These are phyloP conservation scores for Danaus chrysippus DNA, from an alignment of 2,888 invertebrate genomes.

Conservation along the genomic window DNA sequence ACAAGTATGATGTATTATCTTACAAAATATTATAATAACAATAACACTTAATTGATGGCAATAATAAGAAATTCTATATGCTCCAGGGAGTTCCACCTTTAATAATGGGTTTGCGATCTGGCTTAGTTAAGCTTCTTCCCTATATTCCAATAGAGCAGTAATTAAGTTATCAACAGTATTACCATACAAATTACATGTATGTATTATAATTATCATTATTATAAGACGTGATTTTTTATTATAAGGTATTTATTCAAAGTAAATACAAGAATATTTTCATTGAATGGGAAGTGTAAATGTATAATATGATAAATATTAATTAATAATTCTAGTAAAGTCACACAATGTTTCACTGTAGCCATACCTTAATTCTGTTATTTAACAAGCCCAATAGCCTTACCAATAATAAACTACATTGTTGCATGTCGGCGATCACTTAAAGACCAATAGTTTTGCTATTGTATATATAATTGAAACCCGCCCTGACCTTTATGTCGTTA, in stretches of 20 bases:
- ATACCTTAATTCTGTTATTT: slow-evolving; percentile 11
- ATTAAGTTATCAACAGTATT: slow-evolving; percentile 8
- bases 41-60: slow-evolving; percentile 10
- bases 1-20: neutral
- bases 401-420: slow-evolving; percentile 24
- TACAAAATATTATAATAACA: slow-evolving; percentile 4
- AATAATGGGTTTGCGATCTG: slow-evolving; percentile 30
- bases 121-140: slow-evolving; percentile 7
- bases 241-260: too few species aligned
- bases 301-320: too few species aligned
- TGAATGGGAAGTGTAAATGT: too few species aligned
- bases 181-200: too few species aligned
- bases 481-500: slow-evolving; percentile 6
- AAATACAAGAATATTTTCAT: too few species aligned
- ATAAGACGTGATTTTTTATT: too few species aligned
- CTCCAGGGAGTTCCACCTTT: slow-evolving; percentile 25
- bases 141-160: neutral
- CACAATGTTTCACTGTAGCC: neutral
- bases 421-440: slow-evolving; percentile 29
- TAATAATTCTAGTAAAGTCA: too few species aligned
- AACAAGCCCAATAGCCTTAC: slow-evolving; percentile 22
- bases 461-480: slow-evolving; percentile 21
- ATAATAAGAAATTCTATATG: slow-evolving; percentile 16
- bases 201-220: too few species aligned
- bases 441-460: slow-evolving; percentile 24